Base-by-base conservation (phyloP, 2,113 vertebrate genomes). In the Tragelaphus buxtoni region DNA sequence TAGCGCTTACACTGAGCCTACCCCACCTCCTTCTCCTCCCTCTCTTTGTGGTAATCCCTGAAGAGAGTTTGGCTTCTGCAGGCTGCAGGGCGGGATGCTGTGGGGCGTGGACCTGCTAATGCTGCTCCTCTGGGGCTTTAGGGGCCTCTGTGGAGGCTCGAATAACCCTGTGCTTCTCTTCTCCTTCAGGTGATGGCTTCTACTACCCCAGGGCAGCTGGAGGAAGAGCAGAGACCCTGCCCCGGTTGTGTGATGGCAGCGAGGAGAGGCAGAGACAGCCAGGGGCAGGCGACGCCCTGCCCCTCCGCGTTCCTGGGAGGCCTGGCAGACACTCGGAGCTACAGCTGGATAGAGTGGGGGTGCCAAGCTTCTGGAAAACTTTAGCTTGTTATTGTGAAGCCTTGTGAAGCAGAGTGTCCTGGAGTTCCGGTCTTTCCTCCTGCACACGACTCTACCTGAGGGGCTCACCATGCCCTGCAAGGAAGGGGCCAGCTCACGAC, bases 151-250 rank as follows among this genome's bases (percentile, higher is more conserved):
- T 56, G 39, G 60, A 83, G 10, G 9, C 32, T 69, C 7, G 3
- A 61, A 1, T 87, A 28, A 93, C 18, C 7, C 49, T 2, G 17
- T 18, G 10, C 1, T 58, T 4, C 18, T 83, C 55, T 81, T 30
- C 9, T 30, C 47, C 84, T 72, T 61, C 90, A 98, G 98, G 88
- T 85, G 55, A 20, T 7, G 3, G 7, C 16, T n/a, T 7, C 56
- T 2, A 39, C 69, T 2, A 39, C 69, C 51, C 39, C 4, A 26
- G 65, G 56, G 24, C 53, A 13, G 39, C 82, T 72, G 65, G 11
- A 17, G 35, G 9, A 24, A 7, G 9, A 39, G 4, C 65, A 28
- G 32, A 32, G 17, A 7, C 12, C 4, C 24, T 1, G 24, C 0
- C 1, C 42, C 39, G 0, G 7, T 28, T 9, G 55, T 10, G 17